These are phyloP conservation scores for Drosophila silvestris DNA, from an alignment of 2,888 invertebrate species.

Conservation along the genomic window DNA sequence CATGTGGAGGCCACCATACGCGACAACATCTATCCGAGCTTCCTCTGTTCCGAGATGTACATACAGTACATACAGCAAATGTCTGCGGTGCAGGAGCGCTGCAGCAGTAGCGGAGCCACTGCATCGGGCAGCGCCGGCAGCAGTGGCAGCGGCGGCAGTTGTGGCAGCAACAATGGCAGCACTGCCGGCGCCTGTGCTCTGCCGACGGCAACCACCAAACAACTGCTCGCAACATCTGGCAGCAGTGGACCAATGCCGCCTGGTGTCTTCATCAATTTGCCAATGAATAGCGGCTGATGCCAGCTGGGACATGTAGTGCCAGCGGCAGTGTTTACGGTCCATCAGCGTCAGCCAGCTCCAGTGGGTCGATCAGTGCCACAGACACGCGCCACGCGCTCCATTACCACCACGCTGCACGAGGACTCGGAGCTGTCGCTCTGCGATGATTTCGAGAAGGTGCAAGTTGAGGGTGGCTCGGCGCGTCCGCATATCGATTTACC, in stretches of 20 bases:
- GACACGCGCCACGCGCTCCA: slow-evolving; percentile 86
- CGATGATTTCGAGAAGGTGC: slow-evolving; percentile 84
- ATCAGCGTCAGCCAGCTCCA: slow-evolving; percentile 85
- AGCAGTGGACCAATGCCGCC: slow-evolving; percentile 47
- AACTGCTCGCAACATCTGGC: slow-evolving; percentile 40
- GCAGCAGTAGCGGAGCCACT: slow-evolving; percentile 81
- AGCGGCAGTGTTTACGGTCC: slow-evolving; percentile 85
- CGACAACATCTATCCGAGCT: slow-evolving; percentile 95
- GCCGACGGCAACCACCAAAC: slow-evolving; percentile 57
- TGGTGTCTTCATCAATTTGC: slow-evolving; percentile 79
- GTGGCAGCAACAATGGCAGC: slow-evolving; percentile 69
- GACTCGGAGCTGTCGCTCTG: slow-evolving; percentile 90
- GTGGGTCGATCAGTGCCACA: slow-evolving; percentile 85
- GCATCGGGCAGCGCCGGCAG: slow-evolving; percentile 75
- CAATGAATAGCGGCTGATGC: slow-evolving; percentile 60
- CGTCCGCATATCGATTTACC: slow-evolving; percentile 84
- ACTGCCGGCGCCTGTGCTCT: slow-evolving; percentile 66
- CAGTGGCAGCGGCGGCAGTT: slow-evolving; percentile 75
- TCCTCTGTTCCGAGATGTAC: slow-evolving; percentile 96
- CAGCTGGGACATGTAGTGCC: slow-evolving; percentile 83
- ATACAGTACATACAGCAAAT: slow-evolving; percentile 92
- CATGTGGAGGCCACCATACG: slow-evolving; percentile 93
- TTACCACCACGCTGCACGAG: slow-evolving; percentile 94
- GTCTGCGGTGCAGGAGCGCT: slow-evolving; percentile 86
- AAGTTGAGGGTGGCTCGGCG: slow-evolving; percentile 76